Conservation (phyloP, 1,140 invertebrate species). For the Microplitis demolitor region DNA sequence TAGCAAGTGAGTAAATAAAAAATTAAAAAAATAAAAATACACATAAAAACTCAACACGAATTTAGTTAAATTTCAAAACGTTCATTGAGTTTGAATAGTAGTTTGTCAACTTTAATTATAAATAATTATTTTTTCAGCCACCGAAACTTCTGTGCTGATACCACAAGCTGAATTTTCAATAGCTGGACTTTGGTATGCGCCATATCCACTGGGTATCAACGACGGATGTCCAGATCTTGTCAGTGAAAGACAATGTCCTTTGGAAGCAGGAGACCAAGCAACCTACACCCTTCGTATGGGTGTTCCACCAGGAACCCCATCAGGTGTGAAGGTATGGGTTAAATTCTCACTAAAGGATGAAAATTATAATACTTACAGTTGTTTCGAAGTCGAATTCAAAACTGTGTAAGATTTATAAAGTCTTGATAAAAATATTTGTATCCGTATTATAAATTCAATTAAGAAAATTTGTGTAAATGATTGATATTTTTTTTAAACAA, state of each 20-base stretch:
- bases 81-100: too few species aligned
- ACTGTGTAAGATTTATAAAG: slow-evolving; percentile 18
- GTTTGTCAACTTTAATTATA: too few species aligned
- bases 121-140: too few species aligned
- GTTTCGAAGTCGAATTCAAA: slow-evolving; percentile 35
- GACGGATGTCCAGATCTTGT: slow-evolving; percentile 42
- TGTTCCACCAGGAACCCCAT: slow-evolving; percentile 25
- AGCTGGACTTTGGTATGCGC: background rate
- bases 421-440: too few species aligned
- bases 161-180: slow-evolving; percentile 5
- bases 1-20: slow-evolving; percentile 34
- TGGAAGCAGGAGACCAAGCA: slow-evolving; percentile 37
- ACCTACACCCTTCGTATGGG: slow-evolving; percentile 45
- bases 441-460: too few species aligned
- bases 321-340: slow-evolving; percentile 31
- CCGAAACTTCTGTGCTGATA: too few species aligned
- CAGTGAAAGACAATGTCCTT: slow-evolving; percentile 38
- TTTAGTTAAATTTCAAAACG: too few species aligned
- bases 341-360: slow-evolving; percentile 37
- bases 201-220: slow-evolving; percentile 35
- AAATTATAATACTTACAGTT: slow-evolving; percentile 22
- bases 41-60: too few species aligned
- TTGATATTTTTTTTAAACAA: background rate
- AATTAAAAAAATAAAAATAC: background rate
- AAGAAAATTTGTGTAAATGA: background rate